These are phyloP conservation scores for Puffinus mauretanicus DNA, from an alignment of 2,113 vertebrate species.

Conservation along the genomic window DNA sequence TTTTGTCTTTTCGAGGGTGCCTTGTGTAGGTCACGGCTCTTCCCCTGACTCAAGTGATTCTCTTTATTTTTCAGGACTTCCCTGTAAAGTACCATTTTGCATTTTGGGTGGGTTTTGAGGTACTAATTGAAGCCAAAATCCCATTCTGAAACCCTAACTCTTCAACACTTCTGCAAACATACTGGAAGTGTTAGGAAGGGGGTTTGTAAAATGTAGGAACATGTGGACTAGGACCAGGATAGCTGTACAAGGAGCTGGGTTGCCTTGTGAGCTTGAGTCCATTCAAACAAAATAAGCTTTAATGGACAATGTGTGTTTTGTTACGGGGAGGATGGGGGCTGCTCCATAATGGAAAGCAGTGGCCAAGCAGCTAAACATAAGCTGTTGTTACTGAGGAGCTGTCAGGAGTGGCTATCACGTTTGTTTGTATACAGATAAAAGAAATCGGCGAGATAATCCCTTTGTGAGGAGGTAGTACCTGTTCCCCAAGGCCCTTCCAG, in stretches of 20 bases:
- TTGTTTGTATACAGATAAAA: conserved; percentile 22
- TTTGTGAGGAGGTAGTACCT: background rate
- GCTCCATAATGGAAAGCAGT: background rate
- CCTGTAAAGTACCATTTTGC: background rate
- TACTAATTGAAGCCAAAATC: background rate
- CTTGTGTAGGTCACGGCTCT: background rate
- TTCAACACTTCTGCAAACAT: background rate
- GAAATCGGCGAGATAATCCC: background rate
- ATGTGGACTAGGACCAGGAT: background rate
- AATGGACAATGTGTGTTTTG: background rate
- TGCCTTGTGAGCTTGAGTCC: background rate
- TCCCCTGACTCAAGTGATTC: background rate
- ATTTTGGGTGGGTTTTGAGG: background rate
- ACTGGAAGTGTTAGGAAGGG: rapidly evolving
- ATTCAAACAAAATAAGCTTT: background rate
- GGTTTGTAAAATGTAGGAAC: background rate
- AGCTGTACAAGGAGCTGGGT: background rate
- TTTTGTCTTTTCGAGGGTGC: background rate
- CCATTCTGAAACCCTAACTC: background rate
- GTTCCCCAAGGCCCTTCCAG: background rate
- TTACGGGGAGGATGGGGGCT: background rate
- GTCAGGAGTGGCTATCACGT: background rate
- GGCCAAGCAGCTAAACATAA: background rate
- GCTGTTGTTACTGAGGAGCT: background rate
- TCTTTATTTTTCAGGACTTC: background rate